These are phyloP conservation scores for Onychomys leucogaster DNA, from an alignment of 2,797 vertebrate genomes.

Conservation along the genomic window DNA sequence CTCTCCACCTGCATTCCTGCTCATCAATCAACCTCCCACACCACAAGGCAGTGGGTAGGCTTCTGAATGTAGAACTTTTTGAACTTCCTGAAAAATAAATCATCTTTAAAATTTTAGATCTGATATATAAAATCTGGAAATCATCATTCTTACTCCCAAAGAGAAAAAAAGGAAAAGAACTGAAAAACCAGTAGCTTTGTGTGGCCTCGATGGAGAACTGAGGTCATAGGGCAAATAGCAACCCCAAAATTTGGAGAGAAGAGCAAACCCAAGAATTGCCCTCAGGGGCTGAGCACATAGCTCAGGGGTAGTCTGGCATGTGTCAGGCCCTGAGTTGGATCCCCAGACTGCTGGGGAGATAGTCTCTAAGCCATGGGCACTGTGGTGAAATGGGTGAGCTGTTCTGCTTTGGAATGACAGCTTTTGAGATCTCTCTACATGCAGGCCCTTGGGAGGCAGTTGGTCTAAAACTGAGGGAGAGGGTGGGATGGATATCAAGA, in stretches of 20 bases:
- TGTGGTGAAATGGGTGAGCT: not conserved
- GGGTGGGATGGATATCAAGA: not conserved
- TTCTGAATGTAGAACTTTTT: not conserved
- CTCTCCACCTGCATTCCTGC: too few relatives aligned
- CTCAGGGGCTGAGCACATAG: not conserved
- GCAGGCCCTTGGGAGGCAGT: not conserved
- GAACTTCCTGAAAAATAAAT: not conserved
- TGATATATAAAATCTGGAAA: not conserved
- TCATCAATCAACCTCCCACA: too few relatives aligned
- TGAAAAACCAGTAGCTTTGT: not conserved
- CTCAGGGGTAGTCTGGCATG: not conserved
- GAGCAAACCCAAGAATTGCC: not conserved
- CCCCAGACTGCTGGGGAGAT: not conserved
- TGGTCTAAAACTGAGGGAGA: not conserved
- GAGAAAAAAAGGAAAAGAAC: not conserved
- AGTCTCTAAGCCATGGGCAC: not conserved
- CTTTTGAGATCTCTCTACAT: not conserved
- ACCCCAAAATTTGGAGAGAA: not conserved
- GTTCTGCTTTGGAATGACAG: not conserved
- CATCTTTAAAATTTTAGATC: slow-evolving; percentile 26
- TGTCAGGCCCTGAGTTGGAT: not conserved
- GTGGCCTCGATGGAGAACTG: not conserved
- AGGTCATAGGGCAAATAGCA: not conserved
- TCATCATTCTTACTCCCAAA: not conserved
- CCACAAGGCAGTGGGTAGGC: too few relatives aligned